Base-by-base conservation (phyloP, 2,113 vertebrate genomes). In the Coreoperca whiteheadi region DNA sequence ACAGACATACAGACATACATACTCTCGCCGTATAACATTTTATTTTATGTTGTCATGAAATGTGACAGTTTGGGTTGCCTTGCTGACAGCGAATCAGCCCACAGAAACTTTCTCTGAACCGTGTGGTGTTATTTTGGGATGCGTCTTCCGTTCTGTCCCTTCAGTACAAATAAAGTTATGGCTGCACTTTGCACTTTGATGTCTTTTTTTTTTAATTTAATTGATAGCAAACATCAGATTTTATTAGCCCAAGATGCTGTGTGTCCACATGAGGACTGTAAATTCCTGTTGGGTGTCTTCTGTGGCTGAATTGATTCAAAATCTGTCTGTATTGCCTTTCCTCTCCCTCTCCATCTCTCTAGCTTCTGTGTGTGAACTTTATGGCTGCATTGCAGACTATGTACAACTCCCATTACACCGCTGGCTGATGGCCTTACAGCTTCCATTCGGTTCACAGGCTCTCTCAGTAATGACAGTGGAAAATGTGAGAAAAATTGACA, bases 171-270 rank as follows among this genome's bases (percentile, higher is more conserved):
- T 67, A 11, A 83, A 87, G 75, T 77, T 86, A 87, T 74, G 25
- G 60, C 74, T 66, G 50, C 56, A 41, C 77, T 88, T 90, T 87
- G 51, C 41, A 34, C 34, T 67, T 43, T 77, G 64, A 50, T 73
- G 63, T 23, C 30, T 25, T 51, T 48, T 77, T 77, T 72, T 77
- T 72, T 15, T 7, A 1, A 76, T 81, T 81, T 84, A 90, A 88
- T 86, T 90, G 81, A 89, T 84, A n/a, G 75, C 65, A 90, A 90
- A 79, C 77, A 91, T 87, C 63, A 65, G 43, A 37, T 83, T 91
- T 92, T 90, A 91, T 28, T 81, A 88, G 63, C 48, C 70, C 66
- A 59, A 72, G 63, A 76, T 64, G 74, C 73, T 30, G 53, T 2
- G 3, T 61, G n/a, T 76, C 73, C 61, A 77, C 78, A 48, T 16